Percentiles rank a stretch among this genome's conserved stretches.
Evolutionary conservation across 2,797 vertebrate genomes (phyloP).

Genomic region (Salmo trutta): DNA sequence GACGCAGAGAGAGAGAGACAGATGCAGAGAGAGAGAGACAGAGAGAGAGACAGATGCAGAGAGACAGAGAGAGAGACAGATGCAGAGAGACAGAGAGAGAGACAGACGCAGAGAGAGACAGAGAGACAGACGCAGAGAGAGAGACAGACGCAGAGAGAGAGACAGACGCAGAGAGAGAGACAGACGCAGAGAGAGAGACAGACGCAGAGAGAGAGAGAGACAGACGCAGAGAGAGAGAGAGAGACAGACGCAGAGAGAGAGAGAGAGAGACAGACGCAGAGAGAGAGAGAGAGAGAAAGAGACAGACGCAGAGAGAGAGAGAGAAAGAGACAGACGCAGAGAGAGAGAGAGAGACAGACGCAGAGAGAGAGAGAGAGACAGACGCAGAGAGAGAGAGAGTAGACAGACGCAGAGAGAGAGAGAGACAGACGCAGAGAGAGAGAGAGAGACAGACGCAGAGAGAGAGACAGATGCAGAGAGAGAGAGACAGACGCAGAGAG

Average conservation of each 20-base stretch:
- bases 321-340: too few relatives aligned
- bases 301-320: neutral
- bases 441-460: neutral
- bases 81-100: too few relatives aligned
- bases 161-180: neutral
- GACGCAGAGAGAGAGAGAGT: conserved; percentile 11
- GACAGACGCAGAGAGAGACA: neutral
- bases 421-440: neutral
- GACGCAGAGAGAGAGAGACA: conserved; percentile 8
- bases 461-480: neutral
- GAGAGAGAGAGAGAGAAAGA: too few relatives aligned
- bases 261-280: neutral
- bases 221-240: neutral
- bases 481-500: neutral
- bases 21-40: neutral
- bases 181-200: neutral
- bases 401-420: neutral
- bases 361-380: neutral
- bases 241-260: conserved; percentile 5
- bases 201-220: neutral
- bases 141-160: conserved; percentile 1
- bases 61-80: neutral
- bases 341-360: neutral
- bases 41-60: neutral
- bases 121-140: neutral